A percentile compares a stretch with the other conserved stretches of the same genome.
These are phyloP conservation scores for Pristionchus arcanus DNA, from an alignment of 2,888 invertebrate genomes.

Conservation along the genomic window DNA sequence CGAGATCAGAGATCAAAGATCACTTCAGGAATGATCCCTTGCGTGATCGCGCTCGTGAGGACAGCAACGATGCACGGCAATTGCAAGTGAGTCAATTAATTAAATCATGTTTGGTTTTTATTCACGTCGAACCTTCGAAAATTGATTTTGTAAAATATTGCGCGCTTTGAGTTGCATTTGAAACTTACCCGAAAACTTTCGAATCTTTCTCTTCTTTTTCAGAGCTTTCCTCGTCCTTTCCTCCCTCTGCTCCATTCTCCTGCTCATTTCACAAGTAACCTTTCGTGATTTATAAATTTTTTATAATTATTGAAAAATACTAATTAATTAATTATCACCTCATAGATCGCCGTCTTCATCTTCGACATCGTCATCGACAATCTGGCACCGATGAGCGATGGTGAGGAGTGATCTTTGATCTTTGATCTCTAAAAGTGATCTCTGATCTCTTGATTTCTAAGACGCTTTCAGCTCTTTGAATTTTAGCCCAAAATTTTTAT, in stretches of 20 bases:
- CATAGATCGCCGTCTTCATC: neutral
- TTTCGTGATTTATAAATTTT: too few relatives aligned
- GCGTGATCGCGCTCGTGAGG: neutral
- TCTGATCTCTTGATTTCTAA: too few relatives aligned
- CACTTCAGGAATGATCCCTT: conserved; percentile 16
- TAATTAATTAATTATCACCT: too few relatives aligned
- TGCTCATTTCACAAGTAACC: neutral
- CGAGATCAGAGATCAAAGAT: neutral
- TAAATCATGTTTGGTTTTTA: too few relatives aligned
- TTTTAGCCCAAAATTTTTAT: too few relatives aligned
- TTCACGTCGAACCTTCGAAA: too few relatives aligned
- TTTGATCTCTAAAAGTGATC: too few relatives aligned
- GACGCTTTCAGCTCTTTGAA: too few relatives aligned
- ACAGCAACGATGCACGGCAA: conserved; percentile 7
- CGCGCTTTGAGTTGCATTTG: neutral
- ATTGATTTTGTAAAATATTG: too few relatives aligned
- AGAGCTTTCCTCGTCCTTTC: neutral
- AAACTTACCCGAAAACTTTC: neutral
- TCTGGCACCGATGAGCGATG: neutral
- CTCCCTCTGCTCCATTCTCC: neutral
- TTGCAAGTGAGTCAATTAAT: neutral
- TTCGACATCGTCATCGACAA: conserved; percentile 14
- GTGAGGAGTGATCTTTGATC: neutral
- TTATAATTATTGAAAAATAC: neutral
- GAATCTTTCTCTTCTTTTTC: neutral